Conservation (phyloP, 2,888 invertebrate genomes). For the Tetragnatha montana region DNA sequence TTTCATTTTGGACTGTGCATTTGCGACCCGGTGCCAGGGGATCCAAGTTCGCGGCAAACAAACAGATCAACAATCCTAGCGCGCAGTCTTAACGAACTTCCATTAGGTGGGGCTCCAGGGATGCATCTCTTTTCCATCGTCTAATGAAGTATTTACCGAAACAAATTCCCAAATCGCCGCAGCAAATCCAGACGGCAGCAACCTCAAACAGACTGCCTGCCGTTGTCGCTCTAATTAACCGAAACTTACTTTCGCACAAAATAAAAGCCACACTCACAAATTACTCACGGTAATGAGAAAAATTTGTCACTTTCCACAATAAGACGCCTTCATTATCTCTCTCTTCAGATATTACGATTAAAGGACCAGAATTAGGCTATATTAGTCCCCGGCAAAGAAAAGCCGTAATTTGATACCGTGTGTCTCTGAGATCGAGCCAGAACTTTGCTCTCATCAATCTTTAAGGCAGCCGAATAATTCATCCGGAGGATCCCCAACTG, state of each 20-base stretch:
- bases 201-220: slow-evolving; percentile 58
- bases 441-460: slow-evolving; percentile 1
- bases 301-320: slow-evolving; percentile 70
- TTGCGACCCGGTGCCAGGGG: slow-evolving; percentile 53
- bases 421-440: slow-evolving; percentile 20
- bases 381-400: slow-evolving; percentile 61
- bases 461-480: neutral
- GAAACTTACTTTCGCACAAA: slow-evolving; percentile 70
- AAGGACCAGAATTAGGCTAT: slow-evolving; percentile 68
- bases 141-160: slow-evolving; percentile 71
- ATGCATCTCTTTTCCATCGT: slow-evolving; percentile 71
- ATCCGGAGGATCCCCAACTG: too few species aligned
- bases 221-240: slow-evolving; percentile 70
- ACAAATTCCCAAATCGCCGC: slow-evolving; percentile 71
- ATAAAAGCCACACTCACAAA: slow-evolving; percentile 70
- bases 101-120: slow-evolving; percentile 65
- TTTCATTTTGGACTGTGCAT: slow-evolving; percentile 69
- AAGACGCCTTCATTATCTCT: slow-evolving; percentile 67
- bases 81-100: slow-evolving; percentile 69
- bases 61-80: slow-evolving; percentile 70
- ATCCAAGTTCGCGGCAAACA: slow-evolving; percentile 61
- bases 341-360: slow-evolving; percentile 68
- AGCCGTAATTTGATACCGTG: slow-evolving; percentile 54
- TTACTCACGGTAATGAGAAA: slow-evolving; percentile 71
- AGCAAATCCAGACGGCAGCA: slow-evolving; percentile 68